phyloP scores from a whole-genome alignment of 2,113 vertebrate species.

The Rhineura floridana region DNA sequence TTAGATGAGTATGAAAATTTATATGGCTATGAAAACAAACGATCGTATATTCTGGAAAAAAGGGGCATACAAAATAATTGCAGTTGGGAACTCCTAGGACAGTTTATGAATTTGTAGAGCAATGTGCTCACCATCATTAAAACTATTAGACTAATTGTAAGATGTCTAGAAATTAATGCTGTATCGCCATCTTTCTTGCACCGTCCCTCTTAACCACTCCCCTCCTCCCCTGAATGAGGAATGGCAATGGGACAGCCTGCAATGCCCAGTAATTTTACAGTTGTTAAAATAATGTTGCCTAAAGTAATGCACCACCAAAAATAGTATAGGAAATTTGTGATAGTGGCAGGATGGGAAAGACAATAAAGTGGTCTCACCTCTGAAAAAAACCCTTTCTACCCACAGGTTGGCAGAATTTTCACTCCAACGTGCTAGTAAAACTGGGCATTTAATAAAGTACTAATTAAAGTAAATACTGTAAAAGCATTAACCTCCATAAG shows the following conservation, averaged over 20 bases:
- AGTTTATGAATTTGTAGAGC: background rate
- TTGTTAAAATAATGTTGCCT: background rate
- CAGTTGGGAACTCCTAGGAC: background rate
- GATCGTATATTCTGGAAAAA: background rate
- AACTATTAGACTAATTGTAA: background rate
- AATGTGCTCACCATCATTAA: background rate
- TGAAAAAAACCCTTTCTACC: constrained; percentile 16
- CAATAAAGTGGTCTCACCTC: constrained; percentile 38
- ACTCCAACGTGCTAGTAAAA: constrained; percentile 58
- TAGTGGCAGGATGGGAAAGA: constrained; percentile 28
- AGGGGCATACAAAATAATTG: background rate
- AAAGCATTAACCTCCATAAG: constrained; percentile 79
- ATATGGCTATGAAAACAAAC: background rate
- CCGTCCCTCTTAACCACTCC: background rate
- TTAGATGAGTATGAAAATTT: background rate
- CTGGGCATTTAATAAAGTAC: constrained; percentile 72
- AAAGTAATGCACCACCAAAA: constrained; percentile 33
- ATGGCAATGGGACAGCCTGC: background rate
- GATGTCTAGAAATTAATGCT: background rate
- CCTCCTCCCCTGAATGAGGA: background rate
- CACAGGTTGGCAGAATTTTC: constrained; percentile 32
- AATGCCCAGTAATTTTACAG: background rate
- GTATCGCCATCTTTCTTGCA: background rate
- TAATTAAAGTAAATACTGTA: constrained; percentile 76
- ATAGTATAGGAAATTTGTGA: background rate